Conservation (phyloP, 2,888 invertebrate genomes). For the Eupithecia tripunctaria region DNA sequence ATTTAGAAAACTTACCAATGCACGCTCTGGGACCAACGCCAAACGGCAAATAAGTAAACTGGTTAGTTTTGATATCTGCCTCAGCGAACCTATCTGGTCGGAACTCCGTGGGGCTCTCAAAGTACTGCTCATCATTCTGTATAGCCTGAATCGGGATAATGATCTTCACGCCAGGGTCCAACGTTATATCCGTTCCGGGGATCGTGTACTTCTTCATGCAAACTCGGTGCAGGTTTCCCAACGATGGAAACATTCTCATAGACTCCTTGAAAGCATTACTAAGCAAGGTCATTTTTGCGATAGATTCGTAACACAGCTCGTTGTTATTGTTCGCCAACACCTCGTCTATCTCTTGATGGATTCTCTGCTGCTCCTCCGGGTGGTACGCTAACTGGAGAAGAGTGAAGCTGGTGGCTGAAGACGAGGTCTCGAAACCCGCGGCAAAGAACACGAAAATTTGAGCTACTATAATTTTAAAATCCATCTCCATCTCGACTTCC, state of each 20-base stretch:
- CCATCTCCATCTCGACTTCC: slow-evolving; percentile 59
- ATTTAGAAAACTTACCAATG: slow-evolving; percentile 56
- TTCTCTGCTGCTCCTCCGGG: slow-evolving; percentile 64
- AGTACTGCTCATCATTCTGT: slow-evolving; percentile 67
- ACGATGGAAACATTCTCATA: slow-evolving; percentile 63
- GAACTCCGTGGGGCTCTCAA: slow-evolving; percentile 60
- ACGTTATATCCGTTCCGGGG: slow-evolving; percentile 55
- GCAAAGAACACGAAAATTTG: slow-evolving; percentile 70
- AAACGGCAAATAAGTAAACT: slow-evolving; percentile 63
- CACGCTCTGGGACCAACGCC: slow-evolving; percentile 68
- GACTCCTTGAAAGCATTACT: slow-evolving; percentile 65
- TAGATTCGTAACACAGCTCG: slow-evolving; percentile 65
- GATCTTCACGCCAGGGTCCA: slow-evolving; percentile 66
- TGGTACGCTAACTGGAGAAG: slow-evolving; percentile 70
- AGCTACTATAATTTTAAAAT: slow-evolving; percentile 55
- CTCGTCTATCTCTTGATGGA: slow-evolving; percentile 67
- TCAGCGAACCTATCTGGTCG: slow-evolving; percentile 60
- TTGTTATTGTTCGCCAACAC: slow-evolving; percentile 60
- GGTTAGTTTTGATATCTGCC: slow-evolving; percentile 44
- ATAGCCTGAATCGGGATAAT: slow-evolving; percentile 65
- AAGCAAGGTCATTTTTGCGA: slow-evolving; percentile 60
- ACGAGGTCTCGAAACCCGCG: slow-evolving; percentile 79
- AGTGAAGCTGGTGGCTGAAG: slow-evolving; percentile 68
- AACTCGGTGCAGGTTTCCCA: slow-evolving; percentile 59
- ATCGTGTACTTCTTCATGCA: slow-evolving; percentile 59